Conservation (phyloP, 1,140 invertebrate species). For the Geopemphigus sp. region DNA sequence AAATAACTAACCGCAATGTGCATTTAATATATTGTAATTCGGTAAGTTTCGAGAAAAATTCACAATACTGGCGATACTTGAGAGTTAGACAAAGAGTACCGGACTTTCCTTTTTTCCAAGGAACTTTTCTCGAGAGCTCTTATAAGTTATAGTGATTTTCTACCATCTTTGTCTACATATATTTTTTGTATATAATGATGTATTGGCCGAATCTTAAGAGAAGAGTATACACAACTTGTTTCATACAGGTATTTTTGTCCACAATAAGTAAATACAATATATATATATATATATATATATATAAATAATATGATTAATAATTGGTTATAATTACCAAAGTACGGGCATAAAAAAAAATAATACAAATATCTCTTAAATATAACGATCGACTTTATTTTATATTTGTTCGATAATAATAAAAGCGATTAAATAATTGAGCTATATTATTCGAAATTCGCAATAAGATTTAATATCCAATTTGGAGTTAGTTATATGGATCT, state of each 20-base stretch:
- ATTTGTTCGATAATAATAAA: no score
- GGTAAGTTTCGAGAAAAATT: slow-evolving; percentile 26
- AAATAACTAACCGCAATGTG: no score
- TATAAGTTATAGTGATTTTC: slow-evolving; percentile 28
- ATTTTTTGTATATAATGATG: slow-evolving; percentile 37
- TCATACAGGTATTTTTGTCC: not conserved
- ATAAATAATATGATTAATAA: slow-evolving; percentile 5
- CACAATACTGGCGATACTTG: not conserved
- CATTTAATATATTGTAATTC: slow-evolving; percentile 20
- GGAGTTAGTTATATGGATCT: no score
- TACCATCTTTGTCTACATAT: slow-evolving; percentile 16
- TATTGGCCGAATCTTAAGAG: slow-evolving; percentile 12
- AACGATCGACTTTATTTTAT: no score
- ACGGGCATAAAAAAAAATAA: not conserved
- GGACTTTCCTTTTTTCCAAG: slow-evolving; percentile 39
- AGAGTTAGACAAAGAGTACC: slow-evolving; percentile 15
- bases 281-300: no score
- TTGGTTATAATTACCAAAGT: slow-evolving; percentile 27
- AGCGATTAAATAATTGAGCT: no score
- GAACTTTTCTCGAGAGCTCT: slow-evolving; percentile 40
- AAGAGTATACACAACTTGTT: not conserved
- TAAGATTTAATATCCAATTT: no score
- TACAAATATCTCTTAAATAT: not conserved
- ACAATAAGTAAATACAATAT: slow-evolving; percentile 1
- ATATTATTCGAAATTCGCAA: no score